Evolutionary conservation across 2,113 vertebrate species (phyloP).

Genomic region (Rhea americana): DNA sequence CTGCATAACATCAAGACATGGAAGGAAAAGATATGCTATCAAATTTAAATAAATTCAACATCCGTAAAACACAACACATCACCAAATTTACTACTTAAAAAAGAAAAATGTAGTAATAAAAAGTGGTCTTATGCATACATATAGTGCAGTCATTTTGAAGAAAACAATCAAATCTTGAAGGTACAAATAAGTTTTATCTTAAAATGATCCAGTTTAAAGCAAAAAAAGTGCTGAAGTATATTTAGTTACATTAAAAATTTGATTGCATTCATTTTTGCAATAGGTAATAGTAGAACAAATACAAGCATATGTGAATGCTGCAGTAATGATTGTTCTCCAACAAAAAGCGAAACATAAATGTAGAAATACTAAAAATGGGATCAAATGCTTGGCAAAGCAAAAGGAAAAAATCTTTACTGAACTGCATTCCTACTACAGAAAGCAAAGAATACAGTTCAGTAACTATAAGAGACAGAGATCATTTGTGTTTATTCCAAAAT

Average conservation of each 20-base stretch:
- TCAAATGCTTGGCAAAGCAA: slow-evolving; percentile 33
- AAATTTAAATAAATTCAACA: slow-evolving; percentile 75
- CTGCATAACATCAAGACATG: slow-evolving; percentile 99
- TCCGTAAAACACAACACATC: slow-evolving; percentile 77
- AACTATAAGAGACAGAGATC: slow-evolving; percentile 34
- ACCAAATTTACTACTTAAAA: slow-evolving; percentile 73
- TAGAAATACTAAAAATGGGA: slow-evolving; percentile 46
- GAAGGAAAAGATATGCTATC: slow-evolving; percentile 88
- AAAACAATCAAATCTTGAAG: slow-evolving; percentile 74
- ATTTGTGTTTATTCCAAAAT: slow-evolving; percentile 65
- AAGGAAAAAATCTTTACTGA: slow-evolving; percentile 40
- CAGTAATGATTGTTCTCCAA: slow-evolving; percentile 62
- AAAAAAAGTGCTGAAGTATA: slow-evolving; percentile 83
- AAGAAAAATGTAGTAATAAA: slow-evolving; percentile 69
- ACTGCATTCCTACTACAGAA: slow-evolving; percentile 33
- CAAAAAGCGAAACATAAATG: slow-evolving; percentile 52
- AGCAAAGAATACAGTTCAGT: slow-evolving; percentile 64
- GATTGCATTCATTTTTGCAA: slow-evolving; percentile 77
- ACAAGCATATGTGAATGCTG: slow-evolving; percentile 65
- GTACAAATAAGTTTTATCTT: slow-evolving; percentile 72
- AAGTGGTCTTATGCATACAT: slow-evolving; percentile 81
- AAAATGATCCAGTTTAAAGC: slow-evolving; percentile 77
- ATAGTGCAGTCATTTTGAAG: slow-evolving; percentile 79
- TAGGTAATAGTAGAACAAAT: slow-evolving; percentile 65
- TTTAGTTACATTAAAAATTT: slow-evolving; percentile 74